Percentiles rank a stretch among this genome's conserved stretches.
Evolutionary conservation across 1,140 invertebrate species (phyloP).

Genomic region (Pollicipes pollicipes): DNA sequence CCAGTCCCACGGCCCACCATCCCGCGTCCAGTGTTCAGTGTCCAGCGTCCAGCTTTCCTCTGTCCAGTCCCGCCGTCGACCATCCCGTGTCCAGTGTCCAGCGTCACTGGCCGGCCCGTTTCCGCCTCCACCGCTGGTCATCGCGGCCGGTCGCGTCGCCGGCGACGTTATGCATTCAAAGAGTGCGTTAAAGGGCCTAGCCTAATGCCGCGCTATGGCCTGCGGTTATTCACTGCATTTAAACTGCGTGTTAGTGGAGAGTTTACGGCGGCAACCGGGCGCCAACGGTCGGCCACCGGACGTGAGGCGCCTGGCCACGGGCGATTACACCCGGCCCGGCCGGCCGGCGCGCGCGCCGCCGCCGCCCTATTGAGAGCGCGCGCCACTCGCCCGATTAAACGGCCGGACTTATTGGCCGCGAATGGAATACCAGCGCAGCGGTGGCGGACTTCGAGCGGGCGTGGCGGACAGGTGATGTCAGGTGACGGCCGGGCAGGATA

Average conservation of each 20-base stretch:
- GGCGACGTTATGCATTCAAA: background rate
- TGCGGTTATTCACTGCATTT: slow-evolving; percentile 1
- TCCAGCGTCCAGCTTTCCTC: too few relatives aligned
- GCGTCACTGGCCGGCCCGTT: too few relatives aligned
- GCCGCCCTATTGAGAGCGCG: too few relatives aligned
- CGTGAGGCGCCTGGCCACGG: background rate
- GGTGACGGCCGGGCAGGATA: too few relatives aligned
- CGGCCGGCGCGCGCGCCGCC: too few relatives aligned
- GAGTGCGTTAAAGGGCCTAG: slow-evolving; percentile 1
- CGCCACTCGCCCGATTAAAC: background rate
- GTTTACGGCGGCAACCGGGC: background rate
- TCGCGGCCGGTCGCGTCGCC: background rate
- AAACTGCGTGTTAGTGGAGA: slow-evolving; percentile 1
- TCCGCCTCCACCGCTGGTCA: background rate
- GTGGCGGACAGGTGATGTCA: too few relatives aligned
- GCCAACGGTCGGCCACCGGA: background rate
- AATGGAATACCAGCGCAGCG: background rate
- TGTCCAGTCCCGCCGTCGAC: too few relatives aligned
- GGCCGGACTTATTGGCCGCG: background rate
- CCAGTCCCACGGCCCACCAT: too few relatives aligned
- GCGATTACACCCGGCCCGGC: background rate
- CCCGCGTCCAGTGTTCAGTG: too few relatives aligned
- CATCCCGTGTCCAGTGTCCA: background rate
- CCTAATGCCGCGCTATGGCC: background rate
- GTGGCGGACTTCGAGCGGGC: too few relatives aligned